phyloP scores from a whole-genome alignment of 2,888 invertebrate genomes.

The Aplocera efformata region DNA sequence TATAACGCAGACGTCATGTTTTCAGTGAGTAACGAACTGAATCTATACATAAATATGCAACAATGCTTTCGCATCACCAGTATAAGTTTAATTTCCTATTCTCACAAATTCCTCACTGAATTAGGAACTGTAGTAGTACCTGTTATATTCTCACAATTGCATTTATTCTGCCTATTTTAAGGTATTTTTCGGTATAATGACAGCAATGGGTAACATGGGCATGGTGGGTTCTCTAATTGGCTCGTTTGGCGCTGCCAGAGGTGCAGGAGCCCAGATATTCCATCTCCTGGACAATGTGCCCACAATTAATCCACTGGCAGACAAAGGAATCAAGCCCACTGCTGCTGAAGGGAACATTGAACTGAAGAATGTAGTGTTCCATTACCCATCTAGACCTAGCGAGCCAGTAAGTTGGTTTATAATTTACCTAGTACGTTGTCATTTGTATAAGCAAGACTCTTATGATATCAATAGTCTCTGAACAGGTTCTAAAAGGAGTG shows the following conservation, averaged over 20 bases:
- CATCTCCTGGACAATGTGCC: slow-evolving; percentile 88
- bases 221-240: slow-evolving; percentile 91
- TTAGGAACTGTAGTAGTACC: too few relatives aligned
- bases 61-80: too few relatives aligned
- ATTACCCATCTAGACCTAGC: slow-evolving; percentile 89
- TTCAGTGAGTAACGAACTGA: slow-evolving; percentile 74
- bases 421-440: too few relatives aligned
- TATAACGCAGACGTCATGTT: slow-evolving; percentile 84
- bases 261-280: slow-evolving; percentile 89
- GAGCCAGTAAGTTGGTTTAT: slow-evolving; percentile 79
- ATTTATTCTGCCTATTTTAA: too few relatives aligned
- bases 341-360: slow-evolving; percentile 84
- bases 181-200: slow-evolving; percentile 90
- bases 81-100: too few relatives aligned
- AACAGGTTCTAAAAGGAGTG: slow-evolving; percentile 72
- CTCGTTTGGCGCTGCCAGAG: slow-evolving; percentile 88
- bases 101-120: too few relatives aligned
- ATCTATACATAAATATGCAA: too few relatives aligned
- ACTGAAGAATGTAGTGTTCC: slow-evolving; percentile 87
- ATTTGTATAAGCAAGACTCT: too few relatives aligned
- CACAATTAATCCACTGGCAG: slow-evolving; percentile 84
- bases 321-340: slow-evolving; percentile 80
- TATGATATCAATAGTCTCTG: too few relatives aligned
- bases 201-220: slow-evolving; percentile 89
- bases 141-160: too few relatives aligned